Conservation (phyloP, 2,797 vertebrate genomes). For the Melopsittacus undulatus region DNA sequence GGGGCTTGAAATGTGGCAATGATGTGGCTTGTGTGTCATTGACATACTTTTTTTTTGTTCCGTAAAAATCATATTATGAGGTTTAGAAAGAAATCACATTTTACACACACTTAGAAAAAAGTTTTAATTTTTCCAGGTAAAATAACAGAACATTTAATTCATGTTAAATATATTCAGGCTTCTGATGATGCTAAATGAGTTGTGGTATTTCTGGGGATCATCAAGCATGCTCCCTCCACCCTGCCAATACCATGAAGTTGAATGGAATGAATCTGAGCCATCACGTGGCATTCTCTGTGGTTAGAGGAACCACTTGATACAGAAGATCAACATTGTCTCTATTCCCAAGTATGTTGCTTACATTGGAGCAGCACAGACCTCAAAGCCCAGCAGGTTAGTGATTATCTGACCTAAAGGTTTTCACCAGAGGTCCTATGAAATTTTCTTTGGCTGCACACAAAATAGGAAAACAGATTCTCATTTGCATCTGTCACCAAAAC, state of each 20-base stretch:
- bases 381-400: not conserved
- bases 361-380: not conserved
- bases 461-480: not conserved
- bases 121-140: not conserved
- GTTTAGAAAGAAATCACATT: not conserved
- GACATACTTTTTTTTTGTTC: not conserved
- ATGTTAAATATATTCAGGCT: not conserved
- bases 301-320: not conserved
- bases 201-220: not conserved
- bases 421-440: not conserved
- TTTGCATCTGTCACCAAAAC: not conserved
- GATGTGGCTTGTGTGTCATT: not conserved
- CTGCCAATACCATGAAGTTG: not conserved
- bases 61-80: not conserved
- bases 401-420: slow-evolving; percentile 5
- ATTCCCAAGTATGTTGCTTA: not conserved
- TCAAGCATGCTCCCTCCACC: not conserved
- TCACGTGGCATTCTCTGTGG: not conserved
- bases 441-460: not conserved
- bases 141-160: not conserved
- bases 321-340: not conserved
- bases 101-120: not conserved
- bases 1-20: not conserved
- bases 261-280: not conserved
- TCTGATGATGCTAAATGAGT: not conserved